Conservation (phyloP, 2,888 invertebrate species). For the Pandemis corylana region DNA sequence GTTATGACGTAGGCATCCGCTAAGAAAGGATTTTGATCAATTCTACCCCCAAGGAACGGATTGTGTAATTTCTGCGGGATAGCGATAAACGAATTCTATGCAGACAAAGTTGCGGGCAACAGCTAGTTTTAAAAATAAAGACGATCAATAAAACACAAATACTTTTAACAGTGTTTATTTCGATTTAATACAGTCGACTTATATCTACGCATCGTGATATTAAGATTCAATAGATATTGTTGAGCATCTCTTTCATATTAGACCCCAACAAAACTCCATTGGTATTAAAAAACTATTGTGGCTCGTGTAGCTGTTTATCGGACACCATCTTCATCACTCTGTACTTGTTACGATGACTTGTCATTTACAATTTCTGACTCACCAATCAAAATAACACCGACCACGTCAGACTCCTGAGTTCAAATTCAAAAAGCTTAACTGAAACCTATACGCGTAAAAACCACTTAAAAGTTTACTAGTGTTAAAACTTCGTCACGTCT, state of each 20-base stretch:
- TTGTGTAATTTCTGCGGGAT: too few relatives aligned
- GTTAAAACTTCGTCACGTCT: neutral
- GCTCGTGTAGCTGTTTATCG: constrained; percentile 64
- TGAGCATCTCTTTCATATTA: constrained; percentile 42
- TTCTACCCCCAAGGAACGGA: too few relatives aligned
- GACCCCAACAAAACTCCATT: constrained; percentile 55
- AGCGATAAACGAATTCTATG: too few relatives aligned
- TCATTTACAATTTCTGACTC: constrained; percentile 49
- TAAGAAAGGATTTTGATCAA: too few relatives aligned
- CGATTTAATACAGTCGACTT: constrained; percentile 37
- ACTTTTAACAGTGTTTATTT: constrained; percentile 34
- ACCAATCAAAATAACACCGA: constrained; percentile 16
- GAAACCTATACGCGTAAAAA: constrained; percentile 22
- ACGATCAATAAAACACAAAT: neutral
- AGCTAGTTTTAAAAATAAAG: neutral
- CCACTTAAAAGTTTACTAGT: neutral
- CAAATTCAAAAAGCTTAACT: constrained; percentile 6
- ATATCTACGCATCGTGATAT: constrained; percentile 31
- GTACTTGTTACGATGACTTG: constrained; percentile 66
- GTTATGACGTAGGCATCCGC: too few relatives aligned
- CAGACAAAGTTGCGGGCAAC: too few relatives aligned
- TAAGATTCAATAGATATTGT: constrained; percentile 42
- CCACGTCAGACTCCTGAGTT: constrained; percentile 4
- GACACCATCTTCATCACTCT: constrained; percentile 65
- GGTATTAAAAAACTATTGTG: constrained; percentile 68